Base-by-base conservation (phyloP, 2,113 vertebrate genomes). In the Macheiramphus alcinus region DNA sequence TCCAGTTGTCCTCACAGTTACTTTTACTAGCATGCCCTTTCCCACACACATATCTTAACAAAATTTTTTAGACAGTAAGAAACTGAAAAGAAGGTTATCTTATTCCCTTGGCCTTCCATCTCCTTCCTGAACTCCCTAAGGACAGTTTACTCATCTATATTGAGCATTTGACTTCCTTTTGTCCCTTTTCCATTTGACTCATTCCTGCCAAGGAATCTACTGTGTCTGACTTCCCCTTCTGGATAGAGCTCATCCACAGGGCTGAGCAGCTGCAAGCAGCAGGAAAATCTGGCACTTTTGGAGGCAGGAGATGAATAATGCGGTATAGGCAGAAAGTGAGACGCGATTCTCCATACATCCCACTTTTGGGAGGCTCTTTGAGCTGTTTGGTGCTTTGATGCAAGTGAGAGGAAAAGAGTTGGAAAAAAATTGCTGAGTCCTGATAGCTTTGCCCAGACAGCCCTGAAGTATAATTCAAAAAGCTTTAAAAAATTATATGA, bases 141-240 rank as follows among this genome's bases (percentile, higher is more conserved):
- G 56, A 80, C 17, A 32, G 22, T 76, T 94, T 89, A 85, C 73
- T 89, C 73, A 91, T 94, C 36, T 73, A 25, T 70, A 58, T 61
- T 2, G 5, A 87, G 16, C 48, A 76, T 63, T 95, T 90, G 43
- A 90, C 38, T 80, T 90, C 70, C 56, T 87, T 93, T 93, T 70
- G 40, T 74, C 40, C 23, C 36, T 89, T 93, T 97, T 91, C 81
- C 92, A 80, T 84, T 88, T 81, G 91, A 94, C 52, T 96, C 65
- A 89, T 67, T 74, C 34, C 29, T 94, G 31, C 48, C 58, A 85
- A 67, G 40, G 16, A 32, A 52, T 36, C 22, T 52, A 47, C 31
- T 32, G 29, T 53, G 21, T 38, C 65, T 75, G 36, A 74, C 48
- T 86, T 84, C 55, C 32, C n/a, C 25, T 80, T 81, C n/a, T 43